Percentiles rank a stretch among this genome's conserved stretches.
phyloP scores from a whole-genome alignment of 2,113 vertebrate genomes.

The Zootoca vivipara region DNA sequence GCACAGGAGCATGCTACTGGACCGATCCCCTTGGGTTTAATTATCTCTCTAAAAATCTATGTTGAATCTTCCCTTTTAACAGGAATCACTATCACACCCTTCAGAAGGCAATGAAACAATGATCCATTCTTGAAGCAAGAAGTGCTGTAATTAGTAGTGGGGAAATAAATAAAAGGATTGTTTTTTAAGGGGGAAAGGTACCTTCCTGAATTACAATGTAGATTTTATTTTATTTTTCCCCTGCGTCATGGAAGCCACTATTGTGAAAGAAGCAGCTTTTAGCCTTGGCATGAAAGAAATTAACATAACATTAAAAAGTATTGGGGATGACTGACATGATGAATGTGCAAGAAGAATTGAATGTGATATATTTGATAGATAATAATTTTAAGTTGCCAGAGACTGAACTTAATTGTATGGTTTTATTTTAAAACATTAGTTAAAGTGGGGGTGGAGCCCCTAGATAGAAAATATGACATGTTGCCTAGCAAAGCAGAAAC shows the following conservation, averaged over 20 bases:
- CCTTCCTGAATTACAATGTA: conserved; percentile 12
- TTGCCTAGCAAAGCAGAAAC: not conserved
- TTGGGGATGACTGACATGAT: conserved; percentile 45
- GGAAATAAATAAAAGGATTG: not conserved
- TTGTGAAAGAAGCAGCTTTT: not conserved
- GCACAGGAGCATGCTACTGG: not conserved
- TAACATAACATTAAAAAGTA: conserved; percentile 33
- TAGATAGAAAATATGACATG: not conserved
- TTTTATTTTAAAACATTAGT: conserved; percentile 43
- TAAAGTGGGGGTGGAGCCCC: not conserved
- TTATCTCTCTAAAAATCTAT: not conserved
- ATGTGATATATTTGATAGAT: conserved; percentile 47
- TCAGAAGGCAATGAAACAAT: not conserved
- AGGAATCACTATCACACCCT: not conserved
- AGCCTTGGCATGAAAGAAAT: conserved; percentile 33
- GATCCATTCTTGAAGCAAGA: not conserved
- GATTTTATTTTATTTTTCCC: not conserved
- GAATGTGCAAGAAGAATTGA: conserved; percentile 44
- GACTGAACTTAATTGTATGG: conserved; percentile 43
- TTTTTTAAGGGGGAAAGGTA: not conserved
- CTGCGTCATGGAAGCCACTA: conserved; percentile 15
- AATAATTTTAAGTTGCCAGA: conserved; percentile 54
- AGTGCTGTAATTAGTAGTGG: not conserved
- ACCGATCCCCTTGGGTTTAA: not conserved
- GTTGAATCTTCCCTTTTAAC: not conserved